phyloP scores from a whole-genome alignment of 2,797 vertebrate species.

The Arremon aurantiirostris region DNA sequence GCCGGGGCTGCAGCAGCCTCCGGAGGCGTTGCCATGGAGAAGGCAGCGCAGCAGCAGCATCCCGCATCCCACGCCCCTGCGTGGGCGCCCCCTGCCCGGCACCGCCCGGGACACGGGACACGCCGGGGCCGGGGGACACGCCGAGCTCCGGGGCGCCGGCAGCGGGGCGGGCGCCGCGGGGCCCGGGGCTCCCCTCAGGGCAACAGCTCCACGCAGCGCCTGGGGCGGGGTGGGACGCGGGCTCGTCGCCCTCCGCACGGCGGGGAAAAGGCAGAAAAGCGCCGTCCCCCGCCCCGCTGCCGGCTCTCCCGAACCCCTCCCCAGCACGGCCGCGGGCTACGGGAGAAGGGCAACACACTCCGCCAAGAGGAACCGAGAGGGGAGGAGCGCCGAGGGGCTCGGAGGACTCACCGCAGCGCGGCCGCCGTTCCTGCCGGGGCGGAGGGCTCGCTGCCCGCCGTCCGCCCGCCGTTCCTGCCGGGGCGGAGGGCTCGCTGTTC shows the following conservation, averaged over 20 bases:
- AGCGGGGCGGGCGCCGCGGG: too few relatives aligned
- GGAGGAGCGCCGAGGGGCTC: neutral
- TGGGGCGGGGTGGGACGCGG: neutral
- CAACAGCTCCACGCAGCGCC: neutral
- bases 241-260: neutral
- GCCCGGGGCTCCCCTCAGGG: neutral
- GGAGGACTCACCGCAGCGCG: neutral
- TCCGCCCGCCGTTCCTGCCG: neutral
- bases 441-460: neutral
- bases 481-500: neutral
- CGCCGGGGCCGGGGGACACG: neutral
- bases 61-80: slow-evolving; percentile 25
- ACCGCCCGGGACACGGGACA: neutral
- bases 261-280: neutral
- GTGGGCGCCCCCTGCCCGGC: slow-evolving; percentile 22
- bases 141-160: neutral
- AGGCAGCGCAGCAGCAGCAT: slow-evolving; percentile 24
- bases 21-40: slow-evolving; percentile 51
- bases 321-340: neutral
- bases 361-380: neutral
- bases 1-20: neutral
- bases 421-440: neutral
- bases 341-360: neutral
- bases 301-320: neutral
- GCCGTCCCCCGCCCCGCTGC: neutral